Conservation (phyloP, 2,888 invertebrate genomes). For the Dascillus cervinus region DNA sequence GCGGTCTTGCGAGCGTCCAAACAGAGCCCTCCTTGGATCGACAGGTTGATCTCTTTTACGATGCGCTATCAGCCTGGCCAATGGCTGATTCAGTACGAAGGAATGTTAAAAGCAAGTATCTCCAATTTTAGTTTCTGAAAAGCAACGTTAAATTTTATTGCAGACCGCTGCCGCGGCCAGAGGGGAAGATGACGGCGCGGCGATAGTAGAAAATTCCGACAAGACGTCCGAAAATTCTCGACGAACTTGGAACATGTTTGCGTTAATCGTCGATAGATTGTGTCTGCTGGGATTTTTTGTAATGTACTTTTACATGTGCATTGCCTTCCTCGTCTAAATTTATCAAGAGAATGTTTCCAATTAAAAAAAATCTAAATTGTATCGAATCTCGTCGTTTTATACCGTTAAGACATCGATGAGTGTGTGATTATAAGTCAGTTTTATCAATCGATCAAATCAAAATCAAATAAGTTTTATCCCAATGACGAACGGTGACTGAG, state of each 20-base stretch:
- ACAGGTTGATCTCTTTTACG: constrained; percentile 13
- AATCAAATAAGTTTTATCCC: no score
- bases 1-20: constrained; percentile 22
- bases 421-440: no score
- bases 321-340: constrained; percentile 23
- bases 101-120: constrained; percentile 20
- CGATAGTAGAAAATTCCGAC: constrained; percentile 19
- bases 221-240: constrained; percentile 1
- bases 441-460: no score
- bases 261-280: constrained; percentile 33
- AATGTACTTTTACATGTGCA: constrained; percentile 29
- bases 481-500: no score
- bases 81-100: constrained; percentile 18
- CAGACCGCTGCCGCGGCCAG: constrained; percentile 30
- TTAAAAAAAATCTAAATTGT: no score
- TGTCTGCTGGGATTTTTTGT: constrained; percentile 28
- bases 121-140: no score
- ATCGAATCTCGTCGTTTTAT: no score
- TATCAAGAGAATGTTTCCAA: no score
- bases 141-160: no score
- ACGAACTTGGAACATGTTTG: constrained; percentile 35
- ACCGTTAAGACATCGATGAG: no score
- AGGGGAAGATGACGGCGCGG: constrained; percentile 33
- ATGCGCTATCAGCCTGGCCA: constrained; percentile 18
- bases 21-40: constrained; percentile 28